Conservation (phyloP, 1,140 invertebrate species). For the Leptestheria dahalacensis region DNA sequence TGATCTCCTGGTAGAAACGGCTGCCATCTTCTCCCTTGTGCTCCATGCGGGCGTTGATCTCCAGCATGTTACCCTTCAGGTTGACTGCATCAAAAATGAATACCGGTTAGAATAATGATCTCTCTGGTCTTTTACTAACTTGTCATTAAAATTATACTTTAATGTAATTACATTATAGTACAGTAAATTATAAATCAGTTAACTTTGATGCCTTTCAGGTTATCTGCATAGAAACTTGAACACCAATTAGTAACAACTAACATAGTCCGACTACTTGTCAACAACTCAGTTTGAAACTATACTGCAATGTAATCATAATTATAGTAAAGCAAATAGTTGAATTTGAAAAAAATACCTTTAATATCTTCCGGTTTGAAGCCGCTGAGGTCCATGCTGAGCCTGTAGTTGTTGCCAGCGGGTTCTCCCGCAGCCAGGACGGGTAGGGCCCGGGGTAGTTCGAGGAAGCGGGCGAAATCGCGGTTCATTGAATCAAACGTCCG, state of each 20-base stretch:
- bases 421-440: neutral
- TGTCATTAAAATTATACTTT: neutral
- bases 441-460: neutral
- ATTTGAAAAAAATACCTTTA: constrained; percentile 13
- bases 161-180: too few relatives aligned
- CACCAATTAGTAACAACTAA: too few relatives aligned
- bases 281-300: too few relatives aligned
- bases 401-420: constrained; percentile 3
- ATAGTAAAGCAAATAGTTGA: too few relatives aligned
- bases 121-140: too few relatives aligned
- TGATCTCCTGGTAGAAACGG: constrained; percentile 27
- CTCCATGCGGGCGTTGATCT: constrained; percentile 23
- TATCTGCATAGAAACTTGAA: too few relatives aligned
- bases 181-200: neutral
- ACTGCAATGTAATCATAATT: too few relatives aligned
- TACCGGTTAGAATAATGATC: neutral
- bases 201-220: too few relatives aligned
- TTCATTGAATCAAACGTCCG: constrained; percentile 21
- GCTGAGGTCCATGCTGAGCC: constrained; percentile 20
- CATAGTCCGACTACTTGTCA: too few relatives aligned
- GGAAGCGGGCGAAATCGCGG: constrained; percentile 12
- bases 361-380: constrained; percentile 25
- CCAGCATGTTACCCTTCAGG: constrained; percentile 23
- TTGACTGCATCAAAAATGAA: constrained; percentile 1
- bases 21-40: constrained; percentile 23